phyloP scores from a whole-genome alignment of 1,140 invertebrate species.

The Macrobrachium rosenbergii region DNA sequence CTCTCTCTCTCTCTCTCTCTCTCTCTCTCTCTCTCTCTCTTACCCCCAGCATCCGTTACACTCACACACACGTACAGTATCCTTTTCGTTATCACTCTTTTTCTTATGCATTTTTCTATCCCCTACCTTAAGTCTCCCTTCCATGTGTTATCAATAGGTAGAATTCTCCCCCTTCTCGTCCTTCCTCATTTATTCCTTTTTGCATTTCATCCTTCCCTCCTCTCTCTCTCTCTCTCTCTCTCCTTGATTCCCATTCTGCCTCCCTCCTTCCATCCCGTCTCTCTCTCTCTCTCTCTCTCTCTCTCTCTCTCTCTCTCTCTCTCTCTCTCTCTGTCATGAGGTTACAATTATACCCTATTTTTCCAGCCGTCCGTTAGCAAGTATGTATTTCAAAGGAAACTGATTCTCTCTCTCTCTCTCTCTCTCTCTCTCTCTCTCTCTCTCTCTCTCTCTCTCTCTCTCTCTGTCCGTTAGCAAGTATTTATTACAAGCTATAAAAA shows the following conservation, averaged over 20 bases:
- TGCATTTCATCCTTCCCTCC: neutral
- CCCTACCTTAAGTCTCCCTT: neutral
- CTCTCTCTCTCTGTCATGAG: neutral
- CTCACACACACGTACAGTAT: neutral
- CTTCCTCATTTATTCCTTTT: neutral
- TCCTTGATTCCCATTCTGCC: too few species aligned
- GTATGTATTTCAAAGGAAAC: too few species aligned
- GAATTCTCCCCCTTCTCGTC: neutral
- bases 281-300: too few species aligned
- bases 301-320: neutral
- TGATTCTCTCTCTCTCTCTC: too few species aligned
- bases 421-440: too few species aligned
- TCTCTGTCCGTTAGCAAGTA: too few species aligned
- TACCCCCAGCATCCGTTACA: neutral
- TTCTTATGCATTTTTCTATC: neutral
- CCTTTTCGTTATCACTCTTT: neutral
- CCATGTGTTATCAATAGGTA: neutral
- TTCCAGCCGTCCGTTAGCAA: too few species aligned
- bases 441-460: too few species aligned
- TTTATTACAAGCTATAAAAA: too few species aligned
- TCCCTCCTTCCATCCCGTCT: neutral
- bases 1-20: conserved; percentile 24
- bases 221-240: neutral
- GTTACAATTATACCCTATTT: too few species aligned
- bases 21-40: too few species aligned